Evolutionary conservation across 2,797 vertebrate species (phyloP), one percentile per base, ranked within the genome.

Genomic region (Cuniculus paca): DNA sequence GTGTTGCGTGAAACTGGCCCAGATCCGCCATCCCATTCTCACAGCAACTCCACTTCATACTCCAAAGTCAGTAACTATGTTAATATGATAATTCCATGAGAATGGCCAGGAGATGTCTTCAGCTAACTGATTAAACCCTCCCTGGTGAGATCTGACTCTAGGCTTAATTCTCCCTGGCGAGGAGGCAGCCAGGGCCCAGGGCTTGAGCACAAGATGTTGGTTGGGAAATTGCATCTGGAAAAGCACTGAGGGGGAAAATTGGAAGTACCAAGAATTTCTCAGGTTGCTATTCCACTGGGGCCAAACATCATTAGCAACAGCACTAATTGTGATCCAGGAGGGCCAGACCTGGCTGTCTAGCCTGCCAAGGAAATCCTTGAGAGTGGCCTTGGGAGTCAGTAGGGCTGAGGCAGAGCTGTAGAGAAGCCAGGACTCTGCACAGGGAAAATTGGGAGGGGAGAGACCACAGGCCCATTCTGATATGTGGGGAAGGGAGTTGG

Each of bases 231-330:
- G 1, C 12, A 89, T 93, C 94, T 20, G 68, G 39, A 95, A 97
- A 93, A 88, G 87, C 87, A 95, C 80, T 28, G 11, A 97, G 74
- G 70, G 95, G 52, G 82, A 96, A 96, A 97, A 96, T 10, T 91
- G 90, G 75, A 97, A 95, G 70, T 68, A 96, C 92, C 61, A 96
- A 50, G 95, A 96, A 95, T 95, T 95, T 96, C 95, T 90, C 97
- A 95, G 94, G 88, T 85, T 95, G 83, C 90, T 96, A 52, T 95
- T 97, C 95, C 78, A 75, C 5, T 79, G 72, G 83, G 93, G 65
- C 88, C 87, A 95, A 95, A 97, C 88, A 92, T 94, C 12, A 0
- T 97, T 93, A 97, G 68, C 82, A 86, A 88, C 90, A 91, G 83
- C 83, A 77, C 90, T 97, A 96, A 97, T 95, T 96, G 94, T 77